Evolutionary conservation across 2,888 invertebrate species (phyloP), one percentile per base, ranked within the genome.

Genomic region (Venustoraphidia nigricollis): DNA sequence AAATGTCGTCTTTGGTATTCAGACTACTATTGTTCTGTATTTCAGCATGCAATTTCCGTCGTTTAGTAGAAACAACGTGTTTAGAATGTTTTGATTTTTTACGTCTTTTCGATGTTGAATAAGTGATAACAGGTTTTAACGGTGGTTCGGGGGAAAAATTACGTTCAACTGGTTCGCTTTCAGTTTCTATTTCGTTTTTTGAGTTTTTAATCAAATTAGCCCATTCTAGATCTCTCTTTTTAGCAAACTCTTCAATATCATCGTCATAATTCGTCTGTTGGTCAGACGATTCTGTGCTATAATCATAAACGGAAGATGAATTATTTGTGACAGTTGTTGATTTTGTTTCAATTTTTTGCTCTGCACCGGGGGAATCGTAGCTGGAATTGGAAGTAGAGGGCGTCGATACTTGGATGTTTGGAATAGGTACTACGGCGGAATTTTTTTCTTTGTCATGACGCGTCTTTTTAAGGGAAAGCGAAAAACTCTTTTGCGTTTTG

Each of bases 41-140:
- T 55, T 74, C 73, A 0, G 74, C 75, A 54, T 75, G 75, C n/a
- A 73, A 55, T 57, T 73, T 73, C 40, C 71, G 60, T 36, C 73
- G 67, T 53, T 75, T 75, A 36, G 64, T 61, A 27, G 41, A 38
- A n/a, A 58, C 61, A 17, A 71, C 67, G 50, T 69, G 70, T 57
- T 72, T 72, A 2, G 73, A 73, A 57, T 75, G 75, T 56, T 75
- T 75, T 46, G 58, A 66, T 63, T 75, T 75, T 57, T 75, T 75
- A 35, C 74, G 63, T 57, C 74, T 75, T 57, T 73, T 74, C 51
- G 70, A 27, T 27, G 27, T 27, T 6, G 27, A 27, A 27, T 27
- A 27, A 27, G 27, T 27, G 3, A 27, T 27, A 27, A 27, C 27
- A 6, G 27, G 27, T 27, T 27, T 27, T 27, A 27, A 27, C 27